These are phyloP conservation scores for Drosophila monieri DNA, from an alignment of 2,888 invertebrate genomes.

Conservation along the genomic window DNA sequence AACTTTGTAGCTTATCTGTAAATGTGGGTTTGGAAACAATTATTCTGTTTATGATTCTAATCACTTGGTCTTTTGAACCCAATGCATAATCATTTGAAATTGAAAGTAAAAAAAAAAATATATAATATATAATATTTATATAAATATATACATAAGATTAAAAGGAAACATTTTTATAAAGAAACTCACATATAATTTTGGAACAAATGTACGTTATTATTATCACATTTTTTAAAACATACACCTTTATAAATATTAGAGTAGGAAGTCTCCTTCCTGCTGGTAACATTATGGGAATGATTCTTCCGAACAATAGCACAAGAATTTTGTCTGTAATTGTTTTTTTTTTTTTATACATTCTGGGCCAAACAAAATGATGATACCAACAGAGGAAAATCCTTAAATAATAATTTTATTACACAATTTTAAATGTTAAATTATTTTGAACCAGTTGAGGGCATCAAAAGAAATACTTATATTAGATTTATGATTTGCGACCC, in stretches of 20 bases:
- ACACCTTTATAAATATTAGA: conserved; percentile 43
- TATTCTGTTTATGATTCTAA: background rate
- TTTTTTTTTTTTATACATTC: conserved; percentile 11
- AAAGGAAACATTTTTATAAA: background rate
- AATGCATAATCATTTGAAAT: background rate
- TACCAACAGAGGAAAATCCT: background rate
- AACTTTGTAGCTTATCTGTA: no score
- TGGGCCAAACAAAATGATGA: background rate
- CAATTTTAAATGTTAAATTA: conserved; percentile 26
- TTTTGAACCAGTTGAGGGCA: conserved; percentile 35
- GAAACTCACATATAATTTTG: background rate
- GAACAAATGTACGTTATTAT: conserved; percentile 16
- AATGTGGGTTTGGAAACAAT: no score
- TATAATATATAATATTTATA: no score
- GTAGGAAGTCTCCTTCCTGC: conserved; percentile 16
- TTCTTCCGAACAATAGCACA: background rate
- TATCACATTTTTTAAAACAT: conserved; percentile 66
- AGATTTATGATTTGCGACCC: conserved; percentile 23
- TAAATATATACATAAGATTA: no score
- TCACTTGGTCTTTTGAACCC: background rate
- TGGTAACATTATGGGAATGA: conserved; percentile 8
- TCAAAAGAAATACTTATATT: conserved; percentile 26
- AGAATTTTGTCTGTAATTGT: background rate
- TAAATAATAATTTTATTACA: conserved; percentile 18
- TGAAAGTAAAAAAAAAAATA: background rate